Base-by-base conservation (phyloP, 2,888 invertebrate species). In the Acanthoscelides obtectus region DNA sequence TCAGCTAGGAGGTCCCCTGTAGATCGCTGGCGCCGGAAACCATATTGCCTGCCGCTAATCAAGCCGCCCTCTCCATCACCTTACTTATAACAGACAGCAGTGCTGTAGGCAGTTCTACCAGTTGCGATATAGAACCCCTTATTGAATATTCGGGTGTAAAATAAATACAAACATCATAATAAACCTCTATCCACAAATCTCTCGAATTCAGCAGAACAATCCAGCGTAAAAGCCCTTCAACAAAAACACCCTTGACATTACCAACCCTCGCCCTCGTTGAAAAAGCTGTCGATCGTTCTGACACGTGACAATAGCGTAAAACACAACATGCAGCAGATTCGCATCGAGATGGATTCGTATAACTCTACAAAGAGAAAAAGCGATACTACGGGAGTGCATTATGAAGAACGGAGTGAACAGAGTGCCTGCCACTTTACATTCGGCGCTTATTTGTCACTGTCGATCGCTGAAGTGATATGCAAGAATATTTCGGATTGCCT, bases 371-470 rank as follows among this genome's bases (percentile, higher is more conserved):
- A 66, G 21, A 66, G 45, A 66, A 22, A 66, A 8, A 66, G 45
- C 17, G 45, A 45, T 45, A 17, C 45, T 45, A 6, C 5, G 3
- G 45, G 45, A 45, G 45, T 45, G 45, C 5, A 17, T 45, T 45
- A 45, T 45, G 45, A 17, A 45, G 17, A 45, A 66, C 21, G 20
- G 22, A 66, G 66, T 66, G 17, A 45, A 66, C 21, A 66, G 22
- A 66, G 66, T 66, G 66, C 21, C 66, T 66, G 66, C 66, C 66
- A 66, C 66, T 66, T 66, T 66, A 20, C 66, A 66, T 66, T 17
- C 20, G 17, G 22, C 22, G 6, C 22, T 1, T 66, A 66, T 66
- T 66, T 66, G 20, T 66, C 66, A 66, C 12, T 66, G 66, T 66
- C 66, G 19, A 66, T 66, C 6, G 66, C 66, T 21, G 20, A 3